These are phyloP conservation scores for Diplodus puntazzo DNA, from an alignment of 2,797 vertebrate genomes.

Conservation along the genomic window DNA sequence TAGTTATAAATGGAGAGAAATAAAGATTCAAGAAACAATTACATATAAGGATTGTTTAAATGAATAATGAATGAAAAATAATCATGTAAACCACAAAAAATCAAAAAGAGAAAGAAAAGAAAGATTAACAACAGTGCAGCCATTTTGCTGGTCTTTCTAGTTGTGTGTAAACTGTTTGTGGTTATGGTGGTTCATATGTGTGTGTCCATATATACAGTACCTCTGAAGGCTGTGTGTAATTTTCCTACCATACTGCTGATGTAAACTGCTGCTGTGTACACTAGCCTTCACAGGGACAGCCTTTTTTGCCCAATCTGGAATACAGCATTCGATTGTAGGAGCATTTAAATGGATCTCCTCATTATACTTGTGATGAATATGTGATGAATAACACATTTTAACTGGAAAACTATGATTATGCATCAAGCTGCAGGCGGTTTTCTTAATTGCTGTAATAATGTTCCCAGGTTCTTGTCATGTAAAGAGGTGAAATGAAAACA, in stretches of 20 bases:
- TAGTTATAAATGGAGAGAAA: no score
- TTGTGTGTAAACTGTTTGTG: constrained; percentile 19
- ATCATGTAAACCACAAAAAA: neutral
- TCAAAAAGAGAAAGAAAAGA: no score
- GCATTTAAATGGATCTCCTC: neutral
- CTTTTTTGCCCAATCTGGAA: neutral
- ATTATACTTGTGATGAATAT: neutral
- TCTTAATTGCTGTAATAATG: neutral
- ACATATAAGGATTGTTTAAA: neutral
- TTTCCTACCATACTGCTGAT: constrained; percentile 31
- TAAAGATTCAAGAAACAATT: no score
- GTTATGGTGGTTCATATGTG: neutral
- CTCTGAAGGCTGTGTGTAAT: constrained; percentile 16
- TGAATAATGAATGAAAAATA: neutral
- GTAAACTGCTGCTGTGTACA: constrained; percentile 37
- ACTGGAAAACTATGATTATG: constrained; percentile 2
- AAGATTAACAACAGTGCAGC: neutral
- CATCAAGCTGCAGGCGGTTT: neutral
- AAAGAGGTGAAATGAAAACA: neutral
- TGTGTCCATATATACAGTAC: neutral
- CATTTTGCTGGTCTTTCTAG: constrained; percentile 2
- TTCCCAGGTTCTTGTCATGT: neutral
- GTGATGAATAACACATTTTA: neutral
- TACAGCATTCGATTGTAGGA: neutral
- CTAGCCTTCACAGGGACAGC: neutral